Evolutionary conservation across 2,113 vertebrate species (phyloP), one percentile per base, ranked within the genome.

Genomic region (Pagrus major): DNA sequence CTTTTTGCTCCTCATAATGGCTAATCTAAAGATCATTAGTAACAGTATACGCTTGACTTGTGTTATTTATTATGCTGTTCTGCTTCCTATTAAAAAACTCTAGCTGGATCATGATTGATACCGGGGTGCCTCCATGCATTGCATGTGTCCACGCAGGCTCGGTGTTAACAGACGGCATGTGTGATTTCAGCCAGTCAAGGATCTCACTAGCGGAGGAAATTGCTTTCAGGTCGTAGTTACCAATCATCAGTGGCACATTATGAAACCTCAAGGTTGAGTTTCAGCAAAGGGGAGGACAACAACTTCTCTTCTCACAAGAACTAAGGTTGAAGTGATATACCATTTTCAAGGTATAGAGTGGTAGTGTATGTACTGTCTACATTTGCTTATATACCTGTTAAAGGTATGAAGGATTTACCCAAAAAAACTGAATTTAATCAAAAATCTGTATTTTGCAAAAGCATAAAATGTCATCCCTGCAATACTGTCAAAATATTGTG

Each of bases 21-120:
- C 92, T 90, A 91, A 92, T 93, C 89, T 93, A 89, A 86, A 94
- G 88, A 92, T 81, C 88, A 92, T 93, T 91, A 93, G 86, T 86
- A 88, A 83, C 70, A 71, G 89, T 74, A 92, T 92, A 94, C 39
- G 88, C 82, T 71, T 83, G 91, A 88, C 68, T 86, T 88, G 85
- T 72, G 67, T 85, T 91, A 94, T 93, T 94, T 92, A 93, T 94
- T 91, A 90, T 76, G 76, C 67, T 0, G 5, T 79, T 85, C 74
- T 87, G 79, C 88, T 92, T 93, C 84, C 72, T 86, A 93, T 92
- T 93, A 92, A 93, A n/a, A 94, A 92, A 82, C 37, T 54, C 44
- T 31, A 59, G 65, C 72, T 64, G 46, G 58, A 64, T 64, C 5
- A 25, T 91, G 93, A 94, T 89, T 90, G 91, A 93, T 91, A 64